Evolutionary conservation across 2,888 invertebrate species (phyloP).

Genomic region (Kryphioiulus occultus): DNA sequence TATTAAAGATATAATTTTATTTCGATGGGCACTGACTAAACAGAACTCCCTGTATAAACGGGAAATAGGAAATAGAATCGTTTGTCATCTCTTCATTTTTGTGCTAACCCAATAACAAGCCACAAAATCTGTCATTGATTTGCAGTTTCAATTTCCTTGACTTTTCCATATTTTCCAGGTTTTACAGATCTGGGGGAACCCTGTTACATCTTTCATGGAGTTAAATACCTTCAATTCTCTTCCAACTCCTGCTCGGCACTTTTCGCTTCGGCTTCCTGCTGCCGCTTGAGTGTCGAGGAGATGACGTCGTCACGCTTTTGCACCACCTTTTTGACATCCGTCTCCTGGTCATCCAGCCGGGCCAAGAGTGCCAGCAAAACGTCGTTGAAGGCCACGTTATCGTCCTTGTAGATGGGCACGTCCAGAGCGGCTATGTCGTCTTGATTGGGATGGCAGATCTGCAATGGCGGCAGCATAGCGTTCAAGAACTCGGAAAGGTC

Average conservation of each 20-base stretch:
- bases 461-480: conserved; percentile 29
- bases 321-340: background rate
- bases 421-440: conserved; percentile 14
- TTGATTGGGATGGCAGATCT: background rate
- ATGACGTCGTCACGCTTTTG: background rate
- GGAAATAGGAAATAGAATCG: no score
- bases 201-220: no score
- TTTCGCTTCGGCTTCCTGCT: background rate
- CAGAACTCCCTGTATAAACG: no score
- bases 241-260: background rate
- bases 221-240: background rate
- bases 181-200: no score
- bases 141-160: no score
- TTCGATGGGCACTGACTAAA: no score
- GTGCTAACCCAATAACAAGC: no score
- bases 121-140: no score
- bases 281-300: conserved; percentile 1
- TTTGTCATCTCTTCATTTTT: no score
- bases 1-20: no score
- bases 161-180: no score
- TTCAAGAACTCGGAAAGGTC: conserved; percentile 35
- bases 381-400: conserved; percentile 36
- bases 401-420: conserved; percentile 38
- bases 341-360: background rate
- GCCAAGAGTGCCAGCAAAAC: background rate